Base-by-base conservation (phyloP, 2,797 vertebrate species). In the Gallirallus australis region DNA sequence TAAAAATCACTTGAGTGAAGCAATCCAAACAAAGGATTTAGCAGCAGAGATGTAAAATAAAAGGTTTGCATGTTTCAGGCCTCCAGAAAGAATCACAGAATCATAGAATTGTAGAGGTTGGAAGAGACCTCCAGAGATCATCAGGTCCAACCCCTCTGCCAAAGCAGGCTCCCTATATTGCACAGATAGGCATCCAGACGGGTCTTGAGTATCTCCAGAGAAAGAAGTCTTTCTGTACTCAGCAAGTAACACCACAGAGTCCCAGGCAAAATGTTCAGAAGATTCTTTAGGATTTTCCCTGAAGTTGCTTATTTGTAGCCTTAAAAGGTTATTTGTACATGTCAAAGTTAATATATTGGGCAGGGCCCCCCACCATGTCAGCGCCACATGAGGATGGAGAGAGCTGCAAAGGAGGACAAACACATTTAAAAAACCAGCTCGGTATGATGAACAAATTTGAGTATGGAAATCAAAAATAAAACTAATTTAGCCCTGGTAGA, bases 21-120 rank as follows among this genome's bases (percentile, higher is more conserved):
- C 47, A 77, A 81, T 57, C 4, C 64, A 77, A 83, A 75, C 68
- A 71, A 35, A 81, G 30, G 61, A 69, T 65, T 84, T 56, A 81
- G 83, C 21, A 4, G 3, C 19, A 31, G 60, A 84, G 56, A 64
- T 25, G 70, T 40, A 70, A 78, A 90, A 63, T 14, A 73, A 57
- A 61, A 42, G 8, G 45, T 59, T n/a, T 0, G 0, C 33, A 45
- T 8, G 25, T 10, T 47, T n/a, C 60, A 31, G 2, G 7, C 30
- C 69, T 89, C 50, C 54, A 59, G 40, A 64, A 86, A 27, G 30
- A 24, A 60, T 37, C 9, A 37, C 9, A 37, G 35, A 37, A 37
- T 37, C 10, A 37, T 37, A 11, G 37, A 37, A 37, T 37, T 37
- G 37, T 37, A 37, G 35, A 8, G 35, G 35, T 37, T 37, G 35